phyloP scores from a whole-genome alignment of 1,140 invertebrate species.

The Tribolium castaneum region DNA sequence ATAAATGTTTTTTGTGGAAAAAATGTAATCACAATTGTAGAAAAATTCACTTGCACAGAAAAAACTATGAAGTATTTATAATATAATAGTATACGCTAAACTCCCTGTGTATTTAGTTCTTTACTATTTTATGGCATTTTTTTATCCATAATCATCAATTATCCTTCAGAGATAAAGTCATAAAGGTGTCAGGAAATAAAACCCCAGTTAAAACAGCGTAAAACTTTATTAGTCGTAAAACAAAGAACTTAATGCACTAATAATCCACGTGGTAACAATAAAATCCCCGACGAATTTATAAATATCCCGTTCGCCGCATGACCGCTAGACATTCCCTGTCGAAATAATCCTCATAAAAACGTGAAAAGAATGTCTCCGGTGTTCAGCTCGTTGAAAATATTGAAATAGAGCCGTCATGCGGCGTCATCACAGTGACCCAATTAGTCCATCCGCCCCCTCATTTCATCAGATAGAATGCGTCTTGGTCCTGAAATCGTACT shows the following conservation, averaged over 20 bases:
- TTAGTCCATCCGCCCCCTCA: slow-evolving; percentile 2
- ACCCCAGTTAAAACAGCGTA: background rate
- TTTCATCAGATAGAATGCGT: slow-evolving; percentile 50
- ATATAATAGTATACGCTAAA: too few species aligned
- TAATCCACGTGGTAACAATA: background rate
- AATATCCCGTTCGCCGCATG: background rate
- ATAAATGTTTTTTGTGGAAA: too few species aligned
- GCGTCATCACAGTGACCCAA: slow-evolving; percentile 2
- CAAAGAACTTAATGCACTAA: background rate
- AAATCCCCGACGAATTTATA: background rate
- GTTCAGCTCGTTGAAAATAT: background rate
- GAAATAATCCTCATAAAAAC: background rate
- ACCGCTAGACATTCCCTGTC: background rate
- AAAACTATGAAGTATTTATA: too few species aligned
- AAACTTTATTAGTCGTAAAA: background rate
- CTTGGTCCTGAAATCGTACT: slow-evolving; percentile 61
- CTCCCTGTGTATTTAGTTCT: too few species aligned
- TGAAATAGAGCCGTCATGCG: background rate
- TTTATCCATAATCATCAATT: too few species aligned
- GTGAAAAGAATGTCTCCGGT: background rate
- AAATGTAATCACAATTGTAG: too few species aligned
- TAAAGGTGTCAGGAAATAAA: background rate
- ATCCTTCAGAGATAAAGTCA: background rate
- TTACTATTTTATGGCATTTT: too few species aligned
- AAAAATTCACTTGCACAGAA: too few species aligned